Conservation (phyloP, 2,113 vertebrate species). For the Python bivittatus region DNA sequence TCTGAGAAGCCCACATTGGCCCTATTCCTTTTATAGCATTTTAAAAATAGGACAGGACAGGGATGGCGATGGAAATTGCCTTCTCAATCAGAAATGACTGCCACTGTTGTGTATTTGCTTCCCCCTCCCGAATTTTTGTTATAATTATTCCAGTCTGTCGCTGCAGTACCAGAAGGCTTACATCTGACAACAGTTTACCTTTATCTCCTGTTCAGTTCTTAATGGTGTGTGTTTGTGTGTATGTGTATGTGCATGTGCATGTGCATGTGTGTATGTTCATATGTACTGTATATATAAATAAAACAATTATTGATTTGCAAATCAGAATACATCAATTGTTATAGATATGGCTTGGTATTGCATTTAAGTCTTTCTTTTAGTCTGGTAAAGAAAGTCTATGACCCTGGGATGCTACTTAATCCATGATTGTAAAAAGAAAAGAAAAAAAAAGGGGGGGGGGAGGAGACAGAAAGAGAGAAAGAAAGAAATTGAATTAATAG, state of each 20-base stretch:
- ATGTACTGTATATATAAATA: too few relatives aligned
- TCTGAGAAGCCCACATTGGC: slow-evolving; percentile 16
- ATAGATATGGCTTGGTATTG: not conserved
- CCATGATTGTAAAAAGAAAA: not conserved
- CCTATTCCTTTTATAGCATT: slow-evolving; percentile 16
- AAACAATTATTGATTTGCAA: not conserved
- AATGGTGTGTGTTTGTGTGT: not conserved
- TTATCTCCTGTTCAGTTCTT: not conserved
- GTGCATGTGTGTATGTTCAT: too few relatives aligned
- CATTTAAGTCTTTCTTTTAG: not conserved
- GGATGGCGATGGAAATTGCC: slow-evolving; percentile 16
- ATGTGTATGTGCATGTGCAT: not conserved
- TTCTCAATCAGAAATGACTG: not conserved
- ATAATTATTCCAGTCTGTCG: not conserved
- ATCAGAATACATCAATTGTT: not conserved
- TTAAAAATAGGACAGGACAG: slow-evolving; percentile 25
- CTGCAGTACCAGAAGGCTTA: not conserved
- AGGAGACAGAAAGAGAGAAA: not conserved
- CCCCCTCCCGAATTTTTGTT: not conserved
- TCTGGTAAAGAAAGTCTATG: not conserved
- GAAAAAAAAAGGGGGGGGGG: not conserved
- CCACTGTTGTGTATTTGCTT: not conserved
- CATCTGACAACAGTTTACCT: not conserved
- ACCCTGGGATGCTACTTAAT: not conserved
- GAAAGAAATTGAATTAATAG: not conserved